Base-by-base conservation (phyloP, 1,140 invertebrate genomes). In the Heliothis virescens region DNA sequence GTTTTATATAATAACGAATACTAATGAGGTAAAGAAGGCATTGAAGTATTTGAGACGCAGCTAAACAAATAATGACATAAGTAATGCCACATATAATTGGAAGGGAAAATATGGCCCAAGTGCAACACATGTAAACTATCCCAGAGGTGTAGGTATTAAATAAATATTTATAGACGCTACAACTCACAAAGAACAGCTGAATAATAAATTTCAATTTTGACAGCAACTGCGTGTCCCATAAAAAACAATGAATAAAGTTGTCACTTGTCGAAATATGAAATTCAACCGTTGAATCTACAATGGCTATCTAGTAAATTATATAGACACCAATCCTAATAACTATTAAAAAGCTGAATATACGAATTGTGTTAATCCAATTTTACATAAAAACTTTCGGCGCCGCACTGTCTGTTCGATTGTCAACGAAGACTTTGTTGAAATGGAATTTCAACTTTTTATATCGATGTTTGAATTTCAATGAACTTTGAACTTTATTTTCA, bases 121-220 rank as follows among this genome's bases (percentile, higher is more conserved):
- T 57, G 55, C 34, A 41, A 0, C 59, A 53, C 13, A 53, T 16
- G 52, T 13, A 13, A 57, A 2, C 53, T 15, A 34, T 2, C 3
- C 67, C 3, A 53, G 13, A 52, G n/a, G 15, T 50, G 34, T n/a
- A n/a, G n/a, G n/a, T 2, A 52, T 16, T 50, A 69, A 12, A 69
- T 26, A 48, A 69, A 69, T 52, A n/a, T n/a, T n/a, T n/a, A 50
- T 15, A 55, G 55, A 55, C 21, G 50, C n/a, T 57, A 41, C 21
- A 53, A 57, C 13, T 57, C 29, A 52, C 48, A 52, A 57, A 53
- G 26, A 72, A 72, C 52, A 41, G 69, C n/a, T 41, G 52, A 34
- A 26, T 41, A 72, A 72, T 72, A 72, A 72, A 72, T 57, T 72
- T n/a, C 11, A 34, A 3, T 72, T 72, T 41, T 72, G 67, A 71